These are phyloP conservation scores for Crocidura indochinensis DNA, from an alignment of 2,797 vertebrate genomes.

Conservation along the genomic window DNA sequence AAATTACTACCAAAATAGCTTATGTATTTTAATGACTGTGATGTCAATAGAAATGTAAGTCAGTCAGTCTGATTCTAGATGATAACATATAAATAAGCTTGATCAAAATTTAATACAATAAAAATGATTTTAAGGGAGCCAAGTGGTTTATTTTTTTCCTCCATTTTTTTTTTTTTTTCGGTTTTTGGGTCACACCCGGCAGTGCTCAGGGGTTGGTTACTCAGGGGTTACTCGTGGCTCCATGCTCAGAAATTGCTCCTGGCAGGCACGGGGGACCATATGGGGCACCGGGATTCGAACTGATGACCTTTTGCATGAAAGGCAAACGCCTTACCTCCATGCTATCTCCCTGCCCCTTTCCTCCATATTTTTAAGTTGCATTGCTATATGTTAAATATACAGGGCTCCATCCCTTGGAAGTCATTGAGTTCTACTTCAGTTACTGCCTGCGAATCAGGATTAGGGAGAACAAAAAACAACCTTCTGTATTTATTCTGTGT, in stretches of 20 bases:
- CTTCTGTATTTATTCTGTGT: not conserved
- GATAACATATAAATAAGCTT: slow-evolving; percentile 45
- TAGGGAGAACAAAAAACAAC: not conserved
- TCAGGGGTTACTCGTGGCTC: no score
- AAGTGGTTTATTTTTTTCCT: not conserved
- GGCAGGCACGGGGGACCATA: no score
- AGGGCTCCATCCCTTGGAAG: not conserved
- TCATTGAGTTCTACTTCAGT: not conserved
- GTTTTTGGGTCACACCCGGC: no score
- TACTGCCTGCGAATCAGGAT: not conserved
- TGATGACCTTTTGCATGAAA: no score
- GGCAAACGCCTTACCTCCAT: no score
- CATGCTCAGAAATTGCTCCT: no score
- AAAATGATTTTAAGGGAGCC: slow-evolving; percentile 42
- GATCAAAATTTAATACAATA: slow-evolving; percentile 40
- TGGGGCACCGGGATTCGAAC: no score
- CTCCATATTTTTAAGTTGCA: not conserved
- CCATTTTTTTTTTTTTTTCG: not conserved
- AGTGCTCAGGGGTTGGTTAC: no score
- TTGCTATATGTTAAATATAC: not conserved
- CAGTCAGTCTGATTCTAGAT: not conserved
- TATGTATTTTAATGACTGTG: slow-evolving; percentile 52
- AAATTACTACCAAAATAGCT: slow-evolving; percentile 36
- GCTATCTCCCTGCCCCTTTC: no score
- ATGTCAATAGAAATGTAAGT: slow-evolving; percentile 58